These are phyloP conservation scores for Perodicticus potto DNA, from an alignment of 2,797 vertebrate species.

Conservation along the genomic window DNA sequence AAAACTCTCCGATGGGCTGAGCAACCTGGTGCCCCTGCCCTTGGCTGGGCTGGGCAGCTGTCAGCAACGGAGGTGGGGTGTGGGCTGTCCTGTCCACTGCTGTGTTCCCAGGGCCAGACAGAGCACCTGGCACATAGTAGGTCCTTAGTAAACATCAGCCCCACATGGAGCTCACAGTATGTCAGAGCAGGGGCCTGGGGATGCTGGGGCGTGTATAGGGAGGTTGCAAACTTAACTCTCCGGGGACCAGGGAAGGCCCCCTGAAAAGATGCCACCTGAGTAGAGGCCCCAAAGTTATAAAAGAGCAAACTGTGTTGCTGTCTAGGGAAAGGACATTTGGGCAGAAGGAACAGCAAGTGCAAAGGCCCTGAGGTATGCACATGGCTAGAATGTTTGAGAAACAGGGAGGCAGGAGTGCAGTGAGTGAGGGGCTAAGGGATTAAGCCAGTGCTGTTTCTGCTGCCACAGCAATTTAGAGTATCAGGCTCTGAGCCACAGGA, in stretches of 20 bases:
- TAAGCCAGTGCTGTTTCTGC: not conserved
- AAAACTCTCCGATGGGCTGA: not conserved
- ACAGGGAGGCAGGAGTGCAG: not conserved
- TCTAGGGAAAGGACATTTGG: not conserved
- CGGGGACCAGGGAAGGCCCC: not conserved
- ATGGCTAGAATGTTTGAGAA: not conserved
- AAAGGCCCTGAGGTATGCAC: not conserved
- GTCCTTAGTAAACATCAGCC: not conserved
- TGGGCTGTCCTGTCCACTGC: not conserved
- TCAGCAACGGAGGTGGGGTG: not conserved
- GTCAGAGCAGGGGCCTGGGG: not conserved
- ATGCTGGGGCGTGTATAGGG: no score
- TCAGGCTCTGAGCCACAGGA: not conserved
- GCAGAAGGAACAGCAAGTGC: not conserved
- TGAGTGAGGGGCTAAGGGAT: no score
- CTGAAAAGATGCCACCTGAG: not conserved
- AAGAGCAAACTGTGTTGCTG: not conserved
- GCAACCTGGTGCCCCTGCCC: fast-evolving
- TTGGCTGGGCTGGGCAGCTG: fast-evolving
- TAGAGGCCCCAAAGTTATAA: not conserved
- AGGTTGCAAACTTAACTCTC: not conserved
- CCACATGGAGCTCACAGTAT: fast-evolving
- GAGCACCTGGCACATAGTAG: not conserved
- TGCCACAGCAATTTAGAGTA: not conserved
- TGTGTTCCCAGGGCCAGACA: not conserved